A percentile compares a stretch with the other conserved stretches of the same genome.
These are phyloP conservation scores for Siderastrea siderea DNA, from an alignment of 92 coral and sea anemone genomes.

Conservation along the genomic window DNA sequence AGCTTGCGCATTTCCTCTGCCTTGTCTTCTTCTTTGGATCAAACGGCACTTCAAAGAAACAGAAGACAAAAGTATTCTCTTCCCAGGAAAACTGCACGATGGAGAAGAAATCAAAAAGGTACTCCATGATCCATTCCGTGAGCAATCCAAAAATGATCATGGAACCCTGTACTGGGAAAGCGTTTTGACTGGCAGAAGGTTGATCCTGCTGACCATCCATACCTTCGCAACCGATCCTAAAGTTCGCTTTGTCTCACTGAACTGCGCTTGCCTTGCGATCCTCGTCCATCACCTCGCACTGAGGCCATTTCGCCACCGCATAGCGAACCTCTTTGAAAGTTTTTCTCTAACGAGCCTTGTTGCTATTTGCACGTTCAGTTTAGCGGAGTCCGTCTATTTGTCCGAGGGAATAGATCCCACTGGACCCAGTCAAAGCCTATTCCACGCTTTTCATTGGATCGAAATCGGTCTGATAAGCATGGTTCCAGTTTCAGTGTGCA, in stretches of 20 bases:
- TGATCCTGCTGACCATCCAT: background rate
- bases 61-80: background rate
- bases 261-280: conserved; percentile 9
- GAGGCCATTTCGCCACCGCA: conserved; percentile 27
- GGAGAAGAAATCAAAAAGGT: conserved; percentile 22
- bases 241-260: conserved; percentile 32
- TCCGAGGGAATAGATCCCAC: conserved; percentile 32
- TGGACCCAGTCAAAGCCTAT: conserved; percentile 14
- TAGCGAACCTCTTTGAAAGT: conserved; percentile 46
- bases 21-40: conserved; percentile 26
- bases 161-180: no score
- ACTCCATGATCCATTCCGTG: conserved; percentile 25
- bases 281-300: no score
- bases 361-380: no score
- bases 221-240: conserved; percentile 39
- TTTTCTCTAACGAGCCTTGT: conserved; percentile 32
- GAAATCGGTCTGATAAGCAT: conserved; percentile 32
- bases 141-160: no score
- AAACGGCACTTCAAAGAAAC: background rate
- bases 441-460: conserved; percentile 37
- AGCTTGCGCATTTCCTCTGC: background rate
- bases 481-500: background rate
- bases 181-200: no score
- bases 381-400: no score
- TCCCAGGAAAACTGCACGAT: background rate